Conservation (phyloP, 1,140 invertebrate genomes). For the Agraylea sexmaculata region DNA sequence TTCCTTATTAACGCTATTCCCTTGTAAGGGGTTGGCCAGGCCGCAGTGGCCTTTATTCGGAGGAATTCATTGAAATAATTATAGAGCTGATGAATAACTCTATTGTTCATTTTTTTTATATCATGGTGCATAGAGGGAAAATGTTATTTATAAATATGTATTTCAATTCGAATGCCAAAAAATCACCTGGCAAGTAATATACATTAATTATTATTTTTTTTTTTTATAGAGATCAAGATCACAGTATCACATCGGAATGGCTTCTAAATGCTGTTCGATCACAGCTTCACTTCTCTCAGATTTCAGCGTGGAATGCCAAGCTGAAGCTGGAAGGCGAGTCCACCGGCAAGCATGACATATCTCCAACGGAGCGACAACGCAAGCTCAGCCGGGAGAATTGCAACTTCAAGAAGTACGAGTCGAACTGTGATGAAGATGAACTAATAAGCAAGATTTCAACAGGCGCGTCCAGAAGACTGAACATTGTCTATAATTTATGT, state of each 20-base stretch:
- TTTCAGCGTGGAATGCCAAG: slow-evolving; percentile 68
- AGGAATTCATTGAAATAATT: too few relatives aligned
- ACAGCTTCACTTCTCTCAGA: slow-evolving; percentile 91
- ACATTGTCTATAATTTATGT: slow-evolving; percentile 52
- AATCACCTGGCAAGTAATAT: too few relatives aligned
- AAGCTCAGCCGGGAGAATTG: slow-evolving; percentile 35
- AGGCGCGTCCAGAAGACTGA: slow-evolving; percentile 28
- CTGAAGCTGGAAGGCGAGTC: slow-evolving; percentile 40
- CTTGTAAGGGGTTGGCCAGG: too few relatives aligned
- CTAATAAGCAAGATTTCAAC: slow-evolving; percentile 8
- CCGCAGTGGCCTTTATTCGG: too few relatives aligned
- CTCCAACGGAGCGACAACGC: slow-evolving; percentile 18
- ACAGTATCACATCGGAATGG: slow-evolving; percentile 50
- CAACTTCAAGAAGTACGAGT: slow-evolving; percentile 38
- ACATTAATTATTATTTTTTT: too few relatives aligned
- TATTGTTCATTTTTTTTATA: too few relatives aligned
- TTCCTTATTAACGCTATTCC: too few relatives aligned
- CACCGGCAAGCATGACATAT: slow-evolving; percentile 33
- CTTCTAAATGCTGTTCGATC: slow-evolving; percentile 87
- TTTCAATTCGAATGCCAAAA: too few relatives aligned
- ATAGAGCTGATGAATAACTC: too few relatives aligned
- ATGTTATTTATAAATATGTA: too few relatives aligned
- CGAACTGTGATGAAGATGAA: slow-evolving; percentile 34
- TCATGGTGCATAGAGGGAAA: too few relatives aligned
- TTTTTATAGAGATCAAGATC: slow-evolving; percentile 31